Evolutionary conservation across 2,888 invertebrate species (phyloP), one percentile per base, ranked within the genome.

Genomic region (Phortica magna): DNA sequence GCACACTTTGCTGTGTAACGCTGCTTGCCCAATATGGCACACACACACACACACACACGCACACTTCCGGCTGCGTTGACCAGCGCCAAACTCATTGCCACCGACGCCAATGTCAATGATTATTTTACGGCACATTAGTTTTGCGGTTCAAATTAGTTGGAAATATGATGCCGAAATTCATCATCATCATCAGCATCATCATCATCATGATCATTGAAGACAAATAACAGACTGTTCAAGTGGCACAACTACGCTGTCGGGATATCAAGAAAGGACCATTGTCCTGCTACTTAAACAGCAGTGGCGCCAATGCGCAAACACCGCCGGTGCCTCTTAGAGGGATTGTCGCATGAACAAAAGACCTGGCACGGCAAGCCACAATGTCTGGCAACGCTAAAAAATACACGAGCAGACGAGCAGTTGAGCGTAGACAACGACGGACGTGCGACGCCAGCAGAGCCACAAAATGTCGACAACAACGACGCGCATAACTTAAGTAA

Each of bases 351-450:
- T 10, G 61, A 61, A 61, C 61, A 61, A 61, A 61, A 22, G 22
- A 61, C 19, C n/a, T n/a, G n/a, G 19, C 59, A 0, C 73, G 17
- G 57, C 57, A 83, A 89, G 89, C 88, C 90, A 84, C 73, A 87
- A 84, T 89, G 89, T 89, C 89, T 89, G 89, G 85, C 85, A 85
- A 80, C 82, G 82, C 83, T 83, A 84, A 87, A 80, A 83, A 75
- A 78, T 76, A 76, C 75, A 9, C 48, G 61, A 79, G 78, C 83
- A 84, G 84, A 80, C 82, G 79, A 80, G n/a, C n/a, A n/a, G 80
- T 80, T 80, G 80, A 81, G 79, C 79, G 83, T 75, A 68, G 57
- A 78, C 86, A 88, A 84, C 87, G 88, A 82, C 83, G 87, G 82
- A 79, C 79, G 83, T 83, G 31, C 75, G 77, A 72, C 76, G 89